Evolutionary conservation across 2,797 vertebrate species (phyloP).

Genomic region (Coregonus ussuriensis): DNA sequence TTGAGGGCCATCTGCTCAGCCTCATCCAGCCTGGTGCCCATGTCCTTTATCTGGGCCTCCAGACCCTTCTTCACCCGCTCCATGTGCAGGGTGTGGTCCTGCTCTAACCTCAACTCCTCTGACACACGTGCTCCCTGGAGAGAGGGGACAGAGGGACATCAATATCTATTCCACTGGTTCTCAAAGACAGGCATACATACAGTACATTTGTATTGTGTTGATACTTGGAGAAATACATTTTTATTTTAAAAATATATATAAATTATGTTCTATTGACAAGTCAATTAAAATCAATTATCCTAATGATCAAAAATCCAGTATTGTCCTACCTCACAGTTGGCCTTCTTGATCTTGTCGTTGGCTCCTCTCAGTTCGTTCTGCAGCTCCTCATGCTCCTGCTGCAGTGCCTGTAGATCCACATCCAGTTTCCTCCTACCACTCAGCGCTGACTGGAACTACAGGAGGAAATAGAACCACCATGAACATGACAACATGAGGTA

Average conservation of each 20-base stretch:
- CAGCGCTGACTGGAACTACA: slow-evolving; percentile 77
- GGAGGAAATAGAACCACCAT: slow-evolving; percentile 7
- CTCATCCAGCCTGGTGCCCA: slow-evolving; percentile 77
- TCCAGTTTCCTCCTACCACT: slow-evolving; percentile 83
- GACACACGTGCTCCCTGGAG: slow-evolving; percentile 69
- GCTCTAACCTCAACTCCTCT: slow-evolving; percentile 81
- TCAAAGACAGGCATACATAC: not conserved
- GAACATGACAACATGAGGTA: not conserved
- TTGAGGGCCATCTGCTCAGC: slow-evolving; percentile 81
- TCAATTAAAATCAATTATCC: too few species aligned
- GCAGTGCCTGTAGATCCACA: slow-evolving; percentile 79
- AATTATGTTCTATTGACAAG: too few species aligned
- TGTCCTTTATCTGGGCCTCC: slow-evolving; percentile 79
- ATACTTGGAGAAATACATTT: too few species aligned
- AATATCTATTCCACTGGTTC: not conserved
- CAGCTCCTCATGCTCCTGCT: slow-evolving; percentile 81
- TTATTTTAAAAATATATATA: too few species aligned
- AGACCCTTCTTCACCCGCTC: slow-evolving; percentile 81
- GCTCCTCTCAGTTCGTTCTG: slow-evolving; percentile 71
- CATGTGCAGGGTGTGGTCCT: slow-evolving; percentile 79
- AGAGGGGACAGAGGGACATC: not conserved
- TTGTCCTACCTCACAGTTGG: slow-evolving; percentile 75
- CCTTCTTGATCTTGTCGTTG: slow-evolving; percentile 80
- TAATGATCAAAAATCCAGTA: slow-evolving; percentile 20
- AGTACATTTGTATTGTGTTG: too few species aligned